Conservation (phyloP, 2,113 vertebrate species). For the Hydrochoerus hydrochaeris region DNA sequence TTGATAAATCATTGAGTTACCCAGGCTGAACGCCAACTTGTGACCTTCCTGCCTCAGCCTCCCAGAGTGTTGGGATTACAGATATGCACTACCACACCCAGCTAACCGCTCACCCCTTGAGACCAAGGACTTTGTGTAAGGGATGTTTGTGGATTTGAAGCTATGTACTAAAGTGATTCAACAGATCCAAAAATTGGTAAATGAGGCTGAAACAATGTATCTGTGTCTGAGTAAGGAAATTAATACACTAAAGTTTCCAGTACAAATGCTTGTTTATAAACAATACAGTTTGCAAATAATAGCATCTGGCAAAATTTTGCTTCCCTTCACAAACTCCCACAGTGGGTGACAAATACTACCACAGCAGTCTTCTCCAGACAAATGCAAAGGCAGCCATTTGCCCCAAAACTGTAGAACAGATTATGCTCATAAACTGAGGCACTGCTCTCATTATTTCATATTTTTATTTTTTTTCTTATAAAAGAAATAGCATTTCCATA, state of each 20-base stretch:
- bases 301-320: not conserved
- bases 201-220: not conserved
- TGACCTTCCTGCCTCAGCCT: not conserved
- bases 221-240: not conserved
- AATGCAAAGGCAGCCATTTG: not conserved
- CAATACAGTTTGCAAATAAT: not conserved
- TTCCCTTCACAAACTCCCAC: not conserved
- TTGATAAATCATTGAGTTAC: not conserved
- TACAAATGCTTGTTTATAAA: not conserved
- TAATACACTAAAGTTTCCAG: not conserved
- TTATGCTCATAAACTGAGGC: not conserved
- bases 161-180: not conserved
- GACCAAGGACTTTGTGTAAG: not conserved
- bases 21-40: not conserved
- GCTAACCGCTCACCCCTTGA: not conserved
- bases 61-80: not conserved
- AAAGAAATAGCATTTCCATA: not conserved
- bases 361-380: not conserved
- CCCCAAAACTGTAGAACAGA: not conserved
- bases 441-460: not conserved
- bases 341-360: not conserved
- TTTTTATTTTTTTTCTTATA: slow-evolving; percentile 19
- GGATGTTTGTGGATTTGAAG: not conserved
- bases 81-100: not conserved
- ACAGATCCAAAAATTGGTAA: not conserved